Percentiles rank a stretch among this genome's conserved stretches.
These are phyloP conservation scores for Archips crataeganus DNA, from an alignment of 2,888 invertebrate species.

Conservation along the genomic window DNA sequence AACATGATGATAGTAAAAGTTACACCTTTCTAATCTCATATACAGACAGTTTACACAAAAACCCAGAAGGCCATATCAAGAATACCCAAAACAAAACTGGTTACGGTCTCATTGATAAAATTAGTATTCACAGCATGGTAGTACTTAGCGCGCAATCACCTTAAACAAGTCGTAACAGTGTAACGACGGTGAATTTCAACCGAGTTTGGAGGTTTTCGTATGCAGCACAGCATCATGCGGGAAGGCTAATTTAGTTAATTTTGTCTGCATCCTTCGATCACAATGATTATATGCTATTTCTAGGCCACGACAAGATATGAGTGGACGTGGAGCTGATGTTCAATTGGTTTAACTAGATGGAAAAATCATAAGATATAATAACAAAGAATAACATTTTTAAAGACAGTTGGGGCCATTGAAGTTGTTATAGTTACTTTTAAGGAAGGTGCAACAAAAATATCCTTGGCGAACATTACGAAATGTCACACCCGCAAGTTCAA, in stretches of 20 bases:
- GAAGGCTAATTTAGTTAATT: constrained; percentile 54
- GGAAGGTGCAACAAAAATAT: neutral
- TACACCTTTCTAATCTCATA: neutral
- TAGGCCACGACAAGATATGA: constrained; percentile 36
- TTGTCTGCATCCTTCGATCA: constrained; percentile 55
- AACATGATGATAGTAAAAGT: too few species aligned
- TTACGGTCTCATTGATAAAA: constrained; percentile 44
- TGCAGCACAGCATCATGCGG: constrained; percentile 58
- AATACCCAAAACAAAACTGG: constrained; percentile 37
- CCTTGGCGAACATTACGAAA: constrained; percentile 17
- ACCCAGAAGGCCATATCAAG: constrained; percentile 22
- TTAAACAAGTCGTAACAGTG: constrained; percentile 58
- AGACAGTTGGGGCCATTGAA: neutral
- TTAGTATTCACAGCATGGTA: constrained; percentile 56
- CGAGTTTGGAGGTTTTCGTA: constrained; percentile 51
- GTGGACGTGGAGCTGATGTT: constrained; percentile 13
- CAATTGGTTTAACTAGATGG: constrained; percentile 24
- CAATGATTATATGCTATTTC: constrained; percentile 43
- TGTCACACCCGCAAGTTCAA: neutral
- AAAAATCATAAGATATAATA: neutral
- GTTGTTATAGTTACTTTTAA: neutral
- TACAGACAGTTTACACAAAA: constrained; percentile 2
- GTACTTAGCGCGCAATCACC: constrained; percentile 57
- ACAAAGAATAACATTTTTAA: neutral
- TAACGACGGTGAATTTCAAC: constrained; percentile 48